Base-by-base conservation (phyloP, 2,113 vertebrate genomes). In the Arothron firmamentum region DNA sequence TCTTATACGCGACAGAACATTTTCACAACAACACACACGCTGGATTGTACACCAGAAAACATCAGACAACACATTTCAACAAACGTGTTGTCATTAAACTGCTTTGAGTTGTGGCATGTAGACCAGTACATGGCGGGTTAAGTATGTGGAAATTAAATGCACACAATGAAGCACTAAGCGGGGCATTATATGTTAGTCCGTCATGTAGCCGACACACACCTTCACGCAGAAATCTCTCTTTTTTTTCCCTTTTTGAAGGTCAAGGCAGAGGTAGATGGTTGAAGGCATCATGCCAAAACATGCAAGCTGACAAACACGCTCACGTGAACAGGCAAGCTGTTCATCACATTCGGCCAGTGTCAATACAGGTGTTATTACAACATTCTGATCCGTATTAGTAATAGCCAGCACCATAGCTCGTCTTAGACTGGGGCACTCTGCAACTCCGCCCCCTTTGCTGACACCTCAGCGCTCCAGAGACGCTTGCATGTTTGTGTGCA, bases 381-480 rank as follows among this genome's bases (percentile, higher is more conserved):
- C 25, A 28, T 5, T 28, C 25, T 28, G 25, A 28, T 5, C 25
- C 6, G 25, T 28, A 28, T 28, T 28, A 28, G 25, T 28, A 28
- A 28, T 7, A 28, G 6, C 25, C 25, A 28, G 25, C 25, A 28
- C 6, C 25, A 28, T 28, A 28, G 25, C 25, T 28, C 6, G 25
- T 28, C 21, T 23, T n/a, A n/a, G n/a, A n/a, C n/a, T n/a, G n/a
- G n/a, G n/a, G n/a, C n/a, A n/a, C n/a, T 25, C 5, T 25, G 25
- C 25, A 25, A 3, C 5, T 25, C 25, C 25, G 25, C 25, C 25
- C 25, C 25, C 25, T 25, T 25, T 28, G 25, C 25, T 28, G 25
- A 28, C 6, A 43, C 62, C 63, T 82, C 23, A 8, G 50, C 60
- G 77, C 70, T 70, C 80, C 77, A 72, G 70, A 75, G 67, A 21